phyloP scores from a whole-genome alignment of 2,797 vertebrate genomes.

The Menidia menidia region DNA sequence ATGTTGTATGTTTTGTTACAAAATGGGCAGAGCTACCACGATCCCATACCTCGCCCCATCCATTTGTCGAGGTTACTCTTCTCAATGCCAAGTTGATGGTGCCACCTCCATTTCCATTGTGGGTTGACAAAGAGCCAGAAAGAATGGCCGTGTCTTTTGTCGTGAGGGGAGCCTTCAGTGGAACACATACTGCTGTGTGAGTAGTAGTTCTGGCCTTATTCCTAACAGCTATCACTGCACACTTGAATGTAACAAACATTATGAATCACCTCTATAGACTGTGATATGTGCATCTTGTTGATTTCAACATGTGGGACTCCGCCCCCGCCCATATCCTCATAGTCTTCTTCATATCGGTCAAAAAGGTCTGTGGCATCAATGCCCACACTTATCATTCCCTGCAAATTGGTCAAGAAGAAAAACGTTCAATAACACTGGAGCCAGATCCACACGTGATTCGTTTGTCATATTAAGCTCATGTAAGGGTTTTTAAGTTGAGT shows the following conservation, averaged over 20 bases:
- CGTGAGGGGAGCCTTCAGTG: slow-evolving; percentile 92
- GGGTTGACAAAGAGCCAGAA: slow-evolving; percentile 97
- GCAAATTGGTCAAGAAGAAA: slow-evolving; percentile 37
- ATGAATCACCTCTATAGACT: slow-evolving; percentile 93
- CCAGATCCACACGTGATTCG: background rate
- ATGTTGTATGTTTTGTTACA: background rate
- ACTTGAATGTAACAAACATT: background rate
- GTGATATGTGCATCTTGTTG: slow-evolving; percentile 99
- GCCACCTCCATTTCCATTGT: slow-evolving; percentile 97
- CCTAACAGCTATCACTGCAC: background rate
- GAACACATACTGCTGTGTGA: slow-evolving; percentile 8
- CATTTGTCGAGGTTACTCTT: slow-evolving; percentile 93
- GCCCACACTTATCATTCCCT: slow-evolving; percentile 98
- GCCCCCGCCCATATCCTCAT: slow-evolving; percentile 87
- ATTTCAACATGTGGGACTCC: slow-evolving; percentile 94
- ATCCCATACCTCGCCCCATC: slow-evolving; percentile 93
- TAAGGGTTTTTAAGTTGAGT: slow-evolving; percentile 7
- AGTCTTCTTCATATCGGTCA: slow-evolving; percentile 96
- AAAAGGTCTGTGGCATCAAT: slow-evolving; percentile 98
- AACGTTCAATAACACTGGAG: background rate
- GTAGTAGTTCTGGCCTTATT: slow-evolving; percentile 7
- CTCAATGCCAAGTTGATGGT: slow-evolving; percentile 92
- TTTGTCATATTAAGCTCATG: background rate
- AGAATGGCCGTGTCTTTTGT: slow-evolving; percentile 94
- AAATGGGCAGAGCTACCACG: background rate